These are phyloP conservation scores for Hozukius guyotensis DNA, from an alignment of 2,797 vertebrate species.

Conservation along the genomic window DNA sequence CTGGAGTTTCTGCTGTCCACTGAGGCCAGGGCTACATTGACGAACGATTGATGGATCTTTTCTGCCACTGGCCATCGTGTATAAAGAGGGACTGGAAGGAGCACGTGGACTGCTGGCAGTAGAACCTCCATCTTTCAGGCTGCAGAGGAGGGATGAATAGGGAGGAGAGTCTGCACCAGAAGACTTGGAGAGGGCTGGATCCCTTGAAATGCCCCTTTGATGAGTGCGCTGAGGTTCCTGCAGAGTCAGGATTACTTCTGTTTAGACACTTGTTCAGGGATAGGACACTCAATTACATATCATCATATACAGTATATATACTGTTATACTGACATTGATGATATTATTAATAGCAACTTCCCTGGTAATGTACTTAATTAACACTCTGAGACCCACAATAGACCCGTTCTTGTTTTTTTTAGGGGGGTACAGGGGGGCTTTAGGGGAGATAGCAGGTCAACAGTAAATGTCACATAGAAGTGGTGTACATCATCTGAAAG, in stretches of 20 bases:
- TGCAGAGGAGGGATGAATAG: conserved; percentile 43
- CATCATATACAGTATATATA: not conserved
- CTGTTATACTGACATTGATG: not conserved
- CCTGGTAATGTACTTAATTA: not conserved
- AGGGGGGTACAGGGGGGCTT: too few relatives aligned
- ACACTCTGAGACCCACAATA: too few relatives aligned
- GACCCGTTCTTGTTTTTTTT: too few relatives aligned
- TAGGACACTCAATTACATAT: not conserved
- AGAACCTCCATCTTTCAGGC: conserved; percentile 56
- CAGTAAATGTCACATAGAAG: too few relatives aligned
- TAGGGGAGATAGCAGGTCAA: too few relatives aligned
- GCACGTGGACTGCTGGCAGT: conserved; percentile 50
- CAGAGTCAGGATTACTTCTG: conserved; percentile 1
- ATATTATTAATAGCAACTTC: not conserved
- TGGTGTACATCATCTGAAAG: too few relatives aligned
- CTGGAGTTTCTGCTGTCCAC: conserved; percentile 61
- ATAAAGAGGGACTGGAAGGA: conserved; percentile 51
- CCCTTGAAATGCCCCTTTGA: conserved; percentile 60
- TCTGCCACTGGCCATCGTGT: conserved; percentile 25
- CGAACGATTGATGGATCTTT: conserved; percentile 48
- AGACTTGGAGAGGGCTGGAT: conserved; percentile 44
- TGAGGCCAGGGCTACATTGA: conserved; percentile 51
- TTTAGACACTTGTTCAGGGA: not conserved
- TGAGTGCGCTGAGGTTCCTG: conserved; percentile 68
- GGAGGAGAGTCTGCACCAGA: conserved; percentile 50